phyloP scores from a whole-genome alignment of 2,888 invertebrate species.

The Standfussiana lucernea region DNA sequence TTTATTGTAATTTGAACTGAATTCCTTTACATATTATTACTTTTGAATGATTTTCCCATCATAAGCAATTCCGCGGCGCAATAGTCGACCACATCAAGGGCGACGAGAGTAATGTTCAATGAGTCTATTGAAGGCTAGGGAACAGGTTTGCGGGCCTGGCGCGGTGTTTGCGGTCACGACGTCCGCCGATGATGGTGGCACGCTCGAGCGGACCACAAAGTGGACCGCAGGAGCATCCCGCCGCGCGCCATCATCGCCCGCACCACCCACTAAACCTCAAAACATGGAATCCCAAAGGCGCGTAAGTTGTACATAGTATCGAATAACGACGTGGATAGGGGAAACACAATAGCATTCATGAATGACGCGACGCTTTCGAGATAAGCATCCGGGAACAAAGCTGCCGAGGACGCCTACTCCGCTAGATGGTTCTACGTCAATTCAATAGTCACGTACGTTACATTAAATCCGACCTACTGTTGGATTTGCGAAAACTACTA shows the following conservation, averaged over 20 bases:
- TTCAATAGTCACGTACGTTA: slow-evolving; percentile 84
- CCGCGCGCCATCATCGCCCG: slow-evolving; percentile 54
- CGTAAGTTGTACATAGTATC: slow-evolving; percentile 72
- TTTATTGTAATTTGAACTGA: slow-evolving; percentile 52
- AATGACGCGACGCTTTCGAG: slow-evolving; percentile 80
- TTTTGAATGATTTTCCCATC: slow-evolving; percentile 55
- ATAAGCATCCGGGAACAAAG: slow-evolving; percentile 76
- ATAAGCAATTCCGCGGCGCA: slow-evolving; percentile 54
- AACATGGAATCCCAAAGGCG: slow-evolving; percentile 73
- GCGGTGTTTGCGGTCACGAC: slow-evolving; percentile 85
- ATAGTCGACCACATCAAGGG: slow-evolving; percentile 60
- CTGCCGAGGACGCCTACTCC: slow-evolving; percentile 70
- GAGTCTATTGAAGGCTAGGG: slow-evolving; percentile 71
- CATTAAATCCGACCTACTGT: slow-evolving; percentile 68
- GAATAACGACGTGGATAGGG: slow-evolving; percentile 80
- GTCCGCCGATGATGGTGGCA: slow-evolving; percentile 78
- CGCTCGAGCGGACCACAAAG: slow-evolving; percentile 84
- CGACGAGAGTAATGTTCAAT: slow-evolving; percentile 64
- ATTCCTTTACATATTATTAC: slow-evolving; percentile 50
- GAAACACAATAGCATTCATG: slow-evolving; percentile 79
- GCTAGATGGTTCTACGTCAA: slow-evolving; percentile 71
- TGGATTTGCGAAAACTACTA: slow-evolving; percentile 71
- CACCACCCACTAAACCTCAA: slow-evolving; percentile 76
- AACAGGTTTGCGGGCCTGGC: slow-evolving; percentile 83
- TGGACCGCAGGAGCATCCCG: slow-evolving; percentile 76